Conservation (phyloP, 2,888 invertebrate species). For the Ophion ventricosus region DNA sequence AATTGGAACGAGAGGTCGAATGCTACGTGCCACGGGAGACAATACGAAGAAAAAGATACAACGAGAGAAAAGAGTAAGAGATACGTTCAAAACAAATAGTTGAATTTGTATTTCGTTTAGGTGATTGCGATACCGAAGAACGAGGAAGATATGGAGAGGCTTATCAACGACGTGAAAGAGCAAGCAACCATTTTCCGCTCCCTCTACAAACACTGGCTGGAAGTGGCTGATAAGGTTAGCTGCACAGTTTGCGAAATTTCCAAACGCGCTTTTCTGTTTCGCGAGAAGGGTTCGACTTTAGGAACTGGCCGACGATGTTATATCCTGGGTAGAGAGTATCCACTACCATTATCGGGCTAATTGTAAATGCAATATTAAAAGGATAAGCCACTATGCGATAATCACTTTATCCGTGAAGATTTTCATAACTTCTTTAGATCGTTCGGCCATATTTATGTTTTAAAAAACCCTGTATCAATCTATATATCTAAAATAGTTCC, state of each 20-base stretch:
- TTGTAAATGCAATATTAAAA: neutral
- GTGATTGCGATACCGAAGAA: slow-evolving; percentile 68
- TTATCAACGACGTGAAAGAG: slow-evolving; percentile 68
- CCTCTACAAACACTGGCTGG: slow-evolving; percentile 75
- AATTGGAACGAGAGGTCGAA: slow-evolving; percentile 51
- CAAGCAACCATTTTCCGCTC: slow-evolving; percentile 73
- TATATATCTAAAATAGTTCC: too few species aligned
- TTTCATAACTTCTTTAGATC: neutral
- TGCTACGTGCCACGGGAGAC: slow-evolving; percentile 9
- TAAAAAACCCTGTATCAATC: neutral
- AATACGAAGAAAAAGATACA: neutral
- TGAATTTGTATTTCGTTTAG: slow-evolving; percentile 62
- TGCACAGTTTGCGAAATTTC: neutral
- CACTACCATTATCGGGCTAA: neutral
- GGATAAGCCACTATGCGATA: neutral
- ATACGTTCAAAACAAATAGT: slow-evolving; percentile 22
- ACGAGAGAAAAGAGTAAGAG: slow-evolving; percentile 15
- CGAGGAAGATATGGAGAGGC: slow-evolving; percentile 68
- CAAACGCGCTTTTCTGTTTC: neutral
- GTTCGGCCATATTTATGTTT: neutral
- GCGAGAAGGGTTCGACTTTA: neutral
- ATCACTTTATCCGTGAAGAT: neutral
- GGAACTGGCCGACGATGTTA: neutral
- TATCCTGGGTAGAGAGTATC: neutral
- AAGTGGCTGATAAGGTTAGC: slow-evolving; percentile 71